phyloP scores from a whole-genome alignment of 2,888 invertebrate species.

The Cryptocheilus praepositus region DNA sequence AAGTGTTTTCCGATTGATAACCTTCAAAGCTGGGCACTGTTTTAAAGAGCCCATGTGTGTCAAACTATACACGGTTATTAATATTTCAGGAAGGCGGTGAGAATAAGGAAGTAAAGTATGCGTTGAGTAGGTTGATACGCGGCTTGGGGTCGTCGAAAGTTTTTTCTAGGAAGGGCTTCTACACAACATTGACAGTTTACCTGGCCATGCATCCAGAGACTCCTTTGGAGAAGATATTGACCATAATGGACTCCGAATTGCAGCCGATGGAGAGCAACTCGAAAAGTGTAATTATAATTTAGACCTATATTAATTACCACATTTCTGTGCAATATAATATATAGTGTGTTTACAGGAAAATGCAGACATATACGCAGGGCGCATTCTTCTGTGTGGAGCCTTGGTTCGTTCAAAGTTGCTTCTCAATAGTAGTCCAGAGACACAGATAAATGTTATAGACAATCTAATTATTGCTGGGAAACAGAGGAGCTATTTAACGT shows the following conservation, averaged over 20 bases:
- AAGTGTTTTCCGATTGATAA: slow-evolving; percentile 56
- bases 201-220: slow-evolving; percentile 77
- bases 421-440: slow-evolving; percentile 75
- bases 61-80: not conserved
- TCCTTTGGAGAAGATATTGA: slow-evolving; percentile 77
- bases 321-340: not conserved
- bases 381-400: slow-evolving; percentile 83
- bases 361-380: slow-evolving; percentile 83
- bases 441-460: slow-evolving; percentile 75
- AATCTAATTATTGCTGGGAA: slow-evolving; percentile 77
- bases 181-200: slow-evolving; percentile 81
- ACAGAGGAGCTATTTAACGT: slow-evolving; percentile 80
- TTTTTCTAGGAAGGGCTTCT: slow-evolving; percentile 82
- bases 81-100: slow-evolving; percentile 30
- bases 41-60: not conserved
- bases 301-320: not conserved
- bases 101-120: slow-evolving; percentile 80
- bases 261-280: slow-evolving; percentile 78
- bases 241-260: slow-evolving; percentile 81
- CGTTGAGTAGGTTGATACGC: slow-evolving; percentile 82
- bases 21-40: slow-evolving; percentile 1
- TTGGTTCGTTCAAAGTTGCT: slow-evolving; percentile 81
- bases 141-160: slow-evolving; percentile 84
- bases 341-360: slow-evolving; percentile 78
- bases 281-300: slow-evolving; percentile 80